Evolutionary conservation across 2,888 invertebrate genomes (phyloP).

Genomic region (Incurvaria masculella): DNA sequence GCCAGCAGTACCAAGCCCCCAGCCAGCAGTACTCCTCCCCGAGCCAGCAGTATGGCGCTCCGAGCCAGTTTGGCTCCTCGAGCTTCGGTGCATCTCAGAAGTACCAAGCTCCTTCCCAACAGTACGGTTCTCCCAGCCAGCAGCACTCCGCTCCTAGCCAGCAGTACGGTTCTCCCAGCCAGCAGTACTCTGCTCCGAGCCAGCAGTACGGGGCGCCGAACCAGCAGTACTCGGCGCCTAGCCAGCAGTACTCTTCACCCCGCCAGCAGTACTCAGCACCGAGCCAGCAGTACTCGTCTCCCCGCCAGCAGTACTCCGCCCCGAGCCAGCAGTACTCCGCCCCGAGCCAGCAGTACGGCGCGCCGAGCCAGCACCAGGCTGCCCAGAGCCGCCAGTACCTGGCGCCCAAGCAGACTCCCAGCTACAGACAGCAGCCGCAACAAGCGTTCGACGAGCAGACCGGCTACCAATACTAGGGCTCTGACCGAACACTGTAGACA

Average conservation of each 20-base stretch:
- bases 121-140: background rate
- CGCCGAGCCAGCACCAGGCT: background rate
- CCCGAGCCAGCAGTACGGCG: background rate
- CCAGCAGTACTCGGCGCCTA: constrained; percentile 13
- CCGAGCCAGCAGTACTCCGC: background rate
- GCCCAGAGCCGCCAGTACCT: constrained; percentile 32
- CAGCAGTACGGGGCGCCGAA: constrained; percentile 7
- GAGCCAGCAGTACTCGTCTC: constrained; percentile 1
- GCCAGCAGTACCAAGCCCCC: background rate
- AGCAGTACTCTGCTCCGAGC: constrained; percentile 10
- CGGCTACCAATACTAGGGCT: constrained; percentile 36
- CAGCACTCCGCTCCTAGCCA: constrained; percentile 4
- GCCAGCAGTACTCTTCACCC: constrained; percentile 2
- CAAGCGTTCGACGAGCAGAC: constrained; percentile 41
- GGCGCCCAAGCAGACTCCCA: constrained; percentile 27
- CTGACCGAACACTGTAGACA: background rate
- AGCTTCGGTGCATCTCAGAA: too few species aligned
- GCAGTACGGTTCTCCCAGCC: constrained; percentile 8
- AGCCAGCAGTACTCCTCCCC: constrained; percentile 6
- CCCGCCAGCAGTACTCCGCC: background rate
- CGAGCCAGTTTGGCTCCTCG: too few species aligned
- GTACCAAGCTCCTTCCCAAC: background rate
- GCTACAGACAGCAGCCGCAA: constrained; percentile 31
- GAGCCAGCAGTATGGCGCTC: constrained; percentile 2
- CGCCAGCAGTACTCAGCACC: constrained; percentile 1